Conservation (phyloP, 64 coral and sea anemone species). For the Astreopora myriophthalma region DNA sequence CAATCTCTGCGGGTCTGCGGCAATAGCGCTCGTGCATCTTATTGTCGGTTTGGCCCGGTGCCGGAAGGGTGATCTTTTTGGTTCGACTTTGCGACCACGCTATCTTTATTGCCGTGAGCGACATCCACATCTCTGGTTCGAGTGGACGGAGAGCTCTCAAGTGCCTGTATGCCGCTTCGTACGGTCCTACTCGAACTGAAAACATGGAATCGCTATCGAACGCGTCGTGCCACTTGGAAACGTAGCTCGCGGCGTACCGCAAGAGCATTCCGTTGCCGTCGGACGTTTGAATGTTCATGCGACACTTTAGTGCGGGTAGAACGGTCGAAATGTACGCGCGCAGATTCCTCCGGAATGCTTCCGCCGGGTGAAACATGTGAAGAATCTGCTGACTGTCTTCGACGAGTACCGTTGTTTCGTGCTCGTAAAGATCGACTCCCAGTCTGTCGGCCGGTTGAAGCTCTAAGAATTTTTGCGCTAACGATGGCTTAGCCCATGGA, state of each 20-base stretch:
- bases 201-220: neutral
- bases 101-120: neutral
- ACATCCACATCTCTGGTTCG: conserved; percentile 68
- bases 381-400: neutral
- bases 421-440: neutral
- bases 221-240: conserved; percentile 47
- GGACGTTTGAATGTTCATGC: conserved; percentile 52
- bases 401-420: neutral
- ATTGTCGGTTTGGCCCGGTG: too few relatives aligned
- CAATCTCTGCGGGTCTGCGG: neutral
- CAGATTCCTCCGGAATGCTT: conserved; percentile 24
- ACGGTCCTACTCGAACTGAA: conserved; percentile 6
- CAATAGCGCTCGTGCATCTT: neutral
- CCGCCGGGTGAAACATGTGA: neutral
- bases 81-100: neutral
- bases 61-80: neutral
- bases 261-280: conserved; percentile 34
- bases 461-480: neutral
- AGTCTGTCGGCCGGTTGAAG: conserved; percentile 15
- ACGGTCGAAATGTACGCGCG: conserved; percentile 35
- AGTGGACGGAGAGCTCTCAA: neutral
- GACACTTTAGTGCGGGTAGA: neutral
- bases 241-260: conserved; percentile 6
- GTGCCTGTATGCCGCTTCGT: neutral
- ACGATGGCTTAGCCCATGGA: neutral